Evolutionary conservation across 2,888 invertebrate species (phyloP), one percentile per base, ranked within the genome.

Genomic region (Latheticus oryzae): DNA sequence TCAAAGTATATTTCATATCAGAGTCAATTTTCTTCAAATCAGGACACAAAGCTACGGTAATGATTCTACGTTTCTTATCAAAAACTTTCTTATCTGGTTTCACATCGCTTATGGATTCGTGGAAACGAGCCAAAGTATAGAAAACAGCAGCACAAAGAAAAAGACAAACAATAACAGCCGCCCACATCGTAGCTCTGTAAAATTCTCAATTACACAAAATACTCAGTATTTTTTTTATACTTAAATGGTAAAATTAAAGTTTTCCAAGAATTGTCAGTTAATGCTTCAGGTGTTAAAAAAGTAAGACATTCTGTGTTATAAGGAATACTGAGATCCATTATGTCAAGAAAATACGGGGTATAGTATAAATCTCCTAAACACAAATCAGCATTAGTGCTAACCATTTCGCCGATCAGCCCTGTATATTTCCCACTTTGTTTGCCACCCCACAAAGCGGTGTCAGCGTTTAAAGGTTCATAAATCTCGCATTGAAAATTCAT

Each of bases 301-400:
- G 93, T 93, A 68, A 92, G 82, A 70, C 93, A 93, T 72, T 92
- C 90, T 0, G 89, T 85, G n/a, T 87, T 89, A 61, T 93, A 93
- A 0, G 93, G 91, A 35, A 84, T 81, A 45, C 88, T 89, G 24
- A 93, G 77, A 74, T 93, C 93, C 67, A 90, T 84, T 32, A 88
- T 76, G 37, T 85, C 83, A 35, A 88, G 74, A 66, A 91, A 84
- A 67, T 85, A 84, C 0, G 86, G 84, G 0, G 87, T 90, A 62
- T 91, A 87, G 73, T 92, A 87, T 15, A 93, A 79, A 77, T 93
- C 91, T 0, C 90, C 93, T 7, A 93, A 77, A 8, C 88, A 90
- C 43, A 93, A 77, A 66, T 90, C 88, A 0, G 91, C 91, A 43
- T 79, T 79, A 1, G 87, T 85, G 19, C 80, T 78, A 0, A 85